Evolutionary conservation across 1,140 invertebrate species (phyloP), one percentile per base, ranked within the genome.

Genomic region (Neomicropteryx cornuta): DNA sequence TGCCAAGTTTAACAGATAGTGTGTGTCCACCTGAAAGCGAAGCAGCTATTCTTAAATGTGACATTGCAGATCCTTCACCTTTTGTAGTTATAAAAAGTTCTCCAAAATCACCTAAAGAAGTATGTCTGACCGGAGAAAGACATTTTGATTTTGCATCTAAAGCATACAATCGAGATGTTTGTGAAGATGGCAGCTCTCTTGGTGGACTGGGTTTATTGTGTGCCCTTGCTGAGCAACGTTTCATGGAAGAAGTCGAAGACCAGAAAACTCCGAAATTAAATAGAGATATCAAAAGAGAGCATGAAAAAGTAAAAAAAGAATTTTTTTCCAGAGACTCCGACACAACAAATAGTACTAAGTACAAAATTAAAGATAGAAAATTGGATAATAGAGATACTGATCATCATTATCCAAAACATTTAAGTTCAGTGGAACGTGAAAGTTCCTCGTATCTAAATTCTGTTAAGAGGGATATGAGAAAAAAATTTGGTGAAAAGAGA

Each of bases 151-250:
- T 62, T 44, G 55, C 62, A 6, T 41, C 44, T 2, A 53, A 61
- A 42, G 32, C 50, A 1, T 46, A 42, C 32, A 45, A 35, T 32
- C 11, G 10, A 6, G 40, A 20, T 29, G 17, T 31, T 24, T 33
- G 33, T 17, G 39, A 43, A 11, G 45, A 44, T 3, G 30, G 22
- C 27, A 39, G 13, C 18, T 60, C 65, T 8, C 68, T 84, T 1
- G 80, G 79, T 41, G 83, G 86, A 1, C 59, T 92, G 17, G 82
- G 83, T 38, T 58, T 92, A 18, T 56, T 92, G 3, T 91, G 87
- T 58, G 85, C 85, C 1, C 59, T 91, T 18, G 88, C 87, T 0
- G 86, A 90, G 51, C 85, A 89, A 50, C 71, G 84, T 37, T 80
- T 87, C 39, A 75, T 82, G 60, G 84, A 87, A 50, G 82, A 87